Base-by-base conservation (phyloP, 2,113 vertebrate genomes). In the Nyctereutes procyonoides region DNA sequence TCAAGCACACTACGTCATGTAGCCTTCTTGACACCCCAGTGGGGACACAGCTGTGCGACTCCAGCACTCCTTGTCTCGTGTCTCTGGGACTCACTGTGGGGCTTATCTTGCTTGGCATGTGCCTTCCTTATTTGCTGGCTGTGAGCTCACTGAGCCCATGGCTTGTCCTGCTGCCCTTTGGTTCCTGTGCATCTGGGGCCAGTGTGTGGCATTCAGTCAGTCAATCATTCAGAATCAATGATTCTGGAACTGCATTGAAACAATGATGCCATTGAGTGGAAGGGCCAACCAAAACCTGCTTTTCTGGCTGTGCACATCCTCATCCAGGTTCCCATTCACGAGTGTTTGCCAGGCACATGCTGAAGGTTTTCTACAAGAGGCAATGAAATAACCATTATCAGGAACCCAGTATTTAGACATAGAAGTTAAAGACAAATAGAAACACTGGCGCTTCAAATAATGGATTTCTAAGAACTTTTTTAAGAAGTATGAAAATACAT, bases 101-200 rank as follows among this genome's bases (percentile, higher is more conserved):
- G 53, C 5, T 0, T 7, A 11, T 35, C 13, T 28, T 0, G 0
- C 30, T 16, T 24, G 12, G 56, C 11, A 0, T 28, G 4, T 28
- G 4, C 51, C 26, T 38, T 56, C 55, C 22, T 73, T 6, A 0
- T 20, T 28, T 0, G 0, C 32, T 1, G 28, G n/a, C n/a, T 16
- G 3, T 8, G 56, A 28, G 60, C 24, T 30, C 35, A 3, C 5
- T 0, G 51, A 90, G 58, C 19, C 12, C 7, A 22, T 4, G 48
- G 14, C 30, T 51, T 26, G 32, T 5, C 65, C 83, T 10, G 4
- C 3, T 28, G 35, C 24, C 6, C 56, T 48, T 43, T 22, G 16
- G 69, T 51, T 60, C 14, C 10, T 1, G 2, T 1, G 62, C 62
- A 12, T 65, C 77, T 22, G 83, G 35, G 17, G 12, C 76, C 19